Evolutionary conservation across 2,797 vertebrate genomes (phyloP).

Genomic region (Ibycter americanus): DNA sequence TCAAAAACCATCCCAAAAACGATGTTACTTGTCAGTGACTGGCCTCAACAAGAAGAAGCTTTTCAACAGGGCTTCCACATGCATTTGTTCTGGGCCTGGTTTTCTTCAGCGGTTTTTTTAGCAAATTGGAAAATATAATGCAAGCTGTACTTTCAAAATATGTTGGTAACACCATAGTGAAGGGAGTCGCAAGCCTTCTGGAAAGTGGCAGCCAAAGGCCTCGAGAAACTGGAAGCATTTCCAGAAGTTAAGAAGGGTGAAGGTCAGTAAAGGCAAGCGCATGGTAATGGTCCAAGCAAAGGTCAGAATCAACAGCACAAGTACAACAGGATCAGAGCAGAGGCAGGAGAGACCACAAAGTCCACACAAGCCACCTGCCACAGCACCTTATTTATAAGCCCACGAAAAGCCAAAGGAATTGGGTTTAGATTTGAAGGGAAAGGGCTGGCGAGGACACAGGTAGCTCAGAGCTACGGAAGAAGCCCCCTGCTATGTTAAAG

Average conservation of each 20-base stretch:
- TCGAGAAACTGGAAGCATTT: background rate
- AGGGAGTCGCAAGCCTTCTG: background rate
- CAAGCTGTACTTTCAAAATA: background rate
- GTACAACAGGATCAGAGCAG: rapidly evolving
- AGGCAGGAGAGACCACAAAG: background rate
- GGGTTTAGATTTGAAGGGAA: background rate
- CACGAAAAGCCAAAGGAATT: rapidly evolving
- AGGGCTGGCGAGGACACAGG: rapidly evolving
- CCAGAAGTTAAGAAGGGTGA: background rate
- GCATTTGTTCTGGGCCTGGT: background rate
- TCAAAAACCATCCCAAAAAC: background rate
- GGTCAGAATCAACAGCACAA: background rate
- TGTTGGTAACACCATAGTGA: background rate
- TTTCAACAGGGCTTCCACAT: background rate
- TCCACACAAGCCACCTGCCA: background rate
- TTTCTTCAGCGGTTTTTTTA: background rate
- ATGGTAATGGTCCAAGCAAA: background rate
- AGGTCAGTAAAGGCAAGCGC: background rate
- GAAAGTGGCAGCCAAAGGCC: background rate
- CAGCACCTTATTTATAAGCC: rapidly evolving
- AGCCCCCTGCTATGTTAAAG: background rate
- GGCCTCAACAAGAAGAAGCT: background rate
- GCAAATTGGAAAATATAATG: background rate
- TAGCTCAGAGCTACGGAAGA: background rate
- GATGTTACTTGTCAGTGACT: background rate